Evolutionary conservation across 2,888 invertebrate species (phyloP), one percentile per base, ranked within the genome.

Genomic region (Dicyrtoma fusca): DNA sequence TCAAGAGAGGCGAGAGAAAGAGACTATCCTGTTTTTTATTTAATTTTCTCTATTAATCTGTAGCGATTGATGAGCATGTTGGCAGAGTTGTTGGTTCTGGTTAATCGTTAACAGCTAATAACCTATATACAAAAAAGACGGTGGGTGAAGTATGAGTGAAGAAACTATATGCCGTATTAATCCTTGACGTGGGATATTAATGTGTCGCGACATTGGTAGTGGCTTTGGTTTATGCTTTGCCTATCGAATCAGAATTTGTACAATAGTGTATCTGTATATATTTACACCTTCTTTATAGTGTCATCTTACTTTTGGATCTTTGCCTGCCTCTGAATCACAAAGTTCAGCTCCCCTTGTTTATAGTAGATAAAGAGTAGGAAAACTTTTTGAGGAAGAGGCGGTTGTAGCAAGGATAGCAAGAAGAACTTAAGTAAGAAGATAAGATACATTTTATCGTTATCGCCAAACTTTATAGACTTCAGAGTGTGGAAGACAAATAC

Each of bases 401-500:
- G n/a, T n/a, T n/a, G n/a, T n/a, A n/a, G n/a, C n/a, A 42, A 34
- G 19, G 17, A 34, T 34, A 34, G 34, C 34, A 13, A 49, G 19
- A 49, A 49, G 49, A 49, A 49, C 4, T n/a, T 5, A 19, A 19
- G 49, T 17, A 49, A 49, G 49, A 4, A 19, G 49, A 3, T 19
- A 49, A n/a, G n/a, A n/a, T 17, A 10, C 5, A 49, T 49, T 49
- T 49, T 49, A 34, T 34, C 34, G 3, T 34, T 34, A 34, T 34
- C 34, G 34, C 8, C 34, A 8, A 5, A 34, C 23, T 21, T 57
- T 23, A 23, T 23, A 8, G 19, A 45, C n/a, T 44, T 44, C 42
- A 45, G 62, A 63, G 6, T 42, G 23, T 44, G 44, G 62, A 44
- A 19, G 44, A 63, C 21, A n/a, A n/a, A n/a, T n/a, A n/a, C n/a